A percentile compares a stretch with the other conserved stretches of the same genome.
These are phyloP conservation scores for Numida meleagris DNA, from an alignment of 2,113 vertebrate genomes.

Conservation along the genomic window DNA sequence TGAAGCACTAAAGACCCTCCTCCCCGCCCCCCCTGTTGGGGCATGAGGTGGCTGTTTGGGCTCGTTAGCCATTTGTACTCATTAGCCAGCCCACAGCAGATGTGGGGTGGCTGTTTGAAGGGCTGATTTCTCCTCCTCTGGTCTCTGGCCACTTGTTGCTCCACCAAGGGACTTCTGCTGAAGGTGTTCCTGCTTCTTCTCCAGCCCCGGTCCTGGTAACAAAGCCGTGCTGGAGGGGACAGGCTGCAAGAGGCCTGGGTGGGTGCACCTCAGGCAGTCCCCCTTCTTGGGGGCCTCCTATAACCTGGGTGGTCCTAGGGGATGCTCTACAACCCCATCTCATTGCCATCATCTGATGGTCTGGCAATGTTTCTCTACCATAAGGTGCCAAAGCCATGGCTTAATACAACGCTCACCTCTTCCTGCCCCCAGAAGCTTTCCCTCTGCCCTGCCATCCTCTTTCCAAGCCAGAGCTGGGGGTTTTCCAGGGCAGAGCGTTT, in stretches of 20 bases:
- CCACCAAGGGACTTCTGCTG: background rate
- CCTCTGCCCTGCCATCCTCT: too few relatives aligned
- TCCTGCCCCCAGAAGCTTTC: background rate
- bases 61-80: slow-evolving; percentile 40
- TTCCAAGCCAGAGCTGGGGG: accelerated
- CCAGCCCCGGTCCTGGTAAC: accelerated
- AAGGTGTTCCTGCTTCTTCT: background rate
- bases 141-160: background rate
- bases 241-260: accelerated
- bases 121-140: background rate
- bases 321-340: background rate
- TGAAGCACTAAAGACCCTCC: slow-evolving; percentile 47
- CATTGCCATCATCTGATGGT: accelerated
- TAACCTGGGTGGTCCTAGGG: accelerated
- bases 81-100: background rate
- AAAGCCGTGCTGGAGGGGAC: background rate
- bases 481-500: background rate
- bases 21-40: background rate
- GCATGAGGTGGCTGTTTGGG: background rate
- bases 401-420: background rate
- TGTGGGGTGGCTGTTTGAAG: background rate
- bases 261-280: background rate
- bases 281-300: background rate
- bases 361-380: background rate
- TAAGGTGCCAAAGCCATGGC: background rate